phyloP scores from a whole-genome alignment of 2,888 invertebrate species.

The Danaus chrysippus region DNA sequence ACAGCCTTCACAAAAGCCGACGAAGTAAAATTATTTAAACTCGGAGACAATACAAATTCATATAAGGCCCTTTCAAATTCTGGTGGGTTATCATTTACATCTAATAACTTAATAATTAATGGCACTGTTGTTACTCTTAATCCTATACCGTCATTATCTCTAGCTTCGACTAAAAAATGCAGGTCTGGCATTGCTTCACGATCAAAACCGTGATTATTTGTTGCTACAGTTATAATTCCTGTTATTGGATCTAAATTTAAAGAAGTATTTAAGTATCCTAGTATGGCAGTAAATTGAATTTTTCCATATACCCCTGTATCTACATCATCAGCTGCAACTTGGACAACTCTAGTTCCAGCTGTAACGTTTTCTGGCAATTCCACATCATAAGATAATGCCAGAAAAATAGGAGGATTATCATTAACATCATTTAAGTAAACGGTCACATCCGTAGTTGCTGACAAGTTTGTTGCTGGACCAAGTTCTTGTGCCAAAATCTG shows the following conservation, averaged over 20 bases:
- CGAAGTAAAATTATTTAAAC: conserved; percentile 86
- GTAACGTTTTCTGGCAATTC: conserved; percentile 90
- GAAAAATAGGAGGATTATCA: conserved; percentile 92
- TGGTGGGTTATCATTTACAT: conserved; percentile 93
- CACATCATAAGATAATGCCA: conserved; percentile 84
- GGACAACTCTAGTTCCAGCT: conserved; percentile 84
- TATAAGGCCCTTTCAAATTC: conserved; percentile 88
- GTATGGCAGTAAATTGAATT: conserved; percentile 87
- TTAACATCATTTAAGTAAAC: conserved; percentile 92
- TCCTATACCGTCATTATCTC: conserved; percentile 91
- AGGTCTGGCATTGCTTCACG: conserved; percentile 88
- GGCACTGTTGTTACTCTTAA: conserved; percentile 86
- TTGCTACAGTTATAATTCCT: conserved; percentile 89
- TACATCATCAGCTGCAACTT: conserved; percentile 89
- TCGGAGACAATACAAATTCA: conserved; percentile 88
- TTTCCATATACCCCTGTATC: conserved; percentile 89
- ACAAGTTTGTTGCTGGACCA: conserved; percentile 86
- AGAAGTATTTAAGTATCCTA: conserved; percentile 88
- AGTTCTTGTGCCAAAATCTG: conserved; percentile 90
- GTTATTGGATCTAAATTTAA: conserved; percentile 87
- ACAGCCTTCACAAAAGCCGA: conserved; percentile 89
- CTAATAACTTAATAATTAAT: conserved; percentile 86
- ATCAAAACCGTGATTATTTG: conserved; percentile 87
- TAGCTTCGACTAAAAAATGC: conserved; percentile 90
- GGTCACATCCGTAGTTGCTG: conserved; percentile 85